A percentile compares a stretch with the other conserved stretches of the same genome.
Conservation (phyloP, 2,113 vertebrate species). For the Collichthys lucidus region DNA sequence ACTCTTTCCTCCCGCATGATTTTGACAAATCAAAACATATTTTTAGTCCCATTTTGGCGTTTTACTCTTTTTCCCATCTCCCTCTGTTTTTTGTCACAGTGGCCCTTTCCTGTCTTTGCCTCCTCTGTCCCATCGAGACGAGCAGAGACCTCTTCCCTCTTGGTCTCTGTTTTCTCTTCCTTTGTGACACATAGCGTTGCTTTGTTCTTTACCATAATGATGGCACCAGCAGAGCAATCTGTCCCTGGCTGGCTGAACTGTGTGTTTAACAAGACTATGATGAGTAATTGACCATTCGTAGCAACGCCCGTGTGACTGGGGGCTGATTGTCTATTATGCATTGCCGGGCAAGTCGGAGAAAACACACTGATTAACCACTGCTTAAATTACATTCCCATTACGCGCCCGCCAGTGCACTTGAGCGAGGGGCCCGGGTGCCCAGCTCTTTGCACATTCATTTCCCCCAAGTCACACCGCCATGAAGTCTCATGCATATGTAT, state of each 20-base stretch:
- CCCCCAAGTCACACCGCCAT: constrained; percentile 66
- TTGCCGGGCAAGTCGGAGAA: constrained; percentile 74
- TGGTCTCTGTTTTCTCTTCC: constrained; percentile 32
- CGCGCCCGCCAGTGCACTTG: constrained; percentile 66
- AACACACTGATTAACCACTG: constrained; percentile 81
- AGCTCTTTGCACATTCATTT: constrained; percentile 68
- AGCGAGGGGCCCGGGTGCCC: constrained; percentile 62
- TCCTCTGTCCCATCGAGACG: constrained; percentile 41
- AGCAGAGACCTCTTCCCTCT: constrained; percentile 43
- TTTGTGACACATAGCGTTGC: constrained; percentile 54
- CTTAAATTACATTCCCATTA: constrained; percentile 80
- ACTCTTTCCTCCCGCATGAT: constrained; percentile 38
- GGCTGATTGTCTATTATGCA: constrained; percentile 81
- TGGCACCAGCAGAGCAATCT: constrained; percentile 75
- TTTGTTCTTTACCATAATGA: constrained; percentile 76
- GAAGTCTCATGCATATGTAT: constrained; percentile 77
- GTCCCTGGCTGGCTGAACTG: constrained; percentile 73
- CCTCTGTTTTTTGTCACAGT: constrained; percentile 51
- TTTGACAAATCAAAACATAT: constrained; percentile 34
- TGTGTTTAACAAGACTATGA: constrained; percentile 82
- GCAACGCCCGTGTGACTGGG: constrained; percentile 73
- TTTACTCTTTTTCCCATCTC: constrained; percentile 33
- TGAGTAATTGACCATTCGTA: constrained; percentile 84
- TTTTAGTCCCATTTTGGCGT: constrained; percentile 43
- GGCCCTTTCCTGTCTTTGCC: constrained; percentile 32